A percentile compares a stretch with the other conserved stretches of the same genome.
phyloP scores from a whole-genome alignment of 2,797 vertebrate genomes.

The Onychomys arenicola region DNA sequence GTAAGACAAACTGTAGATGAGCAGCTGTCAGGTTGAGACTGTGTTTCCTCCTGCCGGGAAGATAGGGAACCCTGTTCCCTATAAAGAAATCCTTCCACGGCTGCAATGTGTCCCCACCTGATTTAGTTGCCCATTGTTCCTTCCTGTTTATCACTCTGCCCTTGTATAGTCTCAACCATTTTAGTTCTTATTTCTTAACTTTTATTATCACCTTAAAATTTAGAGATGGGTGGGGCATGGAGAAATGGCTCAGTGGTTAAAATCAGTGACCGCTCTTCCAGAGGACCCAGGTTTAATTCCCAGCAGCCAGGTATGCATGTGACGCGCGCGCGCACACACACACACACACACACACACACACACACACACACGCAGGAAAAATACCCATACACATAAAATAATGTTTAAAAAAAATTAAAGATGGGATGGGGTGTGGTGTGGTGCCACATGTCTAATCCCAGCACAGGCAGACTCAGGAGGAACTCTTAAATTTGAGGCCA shows the following conservation, averaged over 20 bases:
- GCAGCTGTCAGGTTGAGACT: not conserved
- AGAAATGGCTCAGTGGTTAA: not conserved
- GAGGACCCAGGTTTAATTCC: not conserved
- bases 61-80: not conserved
- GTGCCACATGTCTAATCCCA: not conserved
- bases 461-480: not conserved
- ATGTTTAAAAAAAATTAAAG: not conserved
- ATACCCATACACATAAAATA: not conserved
- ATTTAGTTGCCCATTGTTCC: not conserved
- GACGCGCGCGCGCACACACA: too few relatives aligned
- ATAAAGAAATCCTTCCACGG: not conserved
- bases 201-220: constrained; percentile 4
- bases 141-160: not conserved
- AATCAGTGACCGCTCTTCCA: not conserved
- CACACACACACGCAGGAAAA: not conserved
- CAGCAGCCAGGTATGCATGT: too few relatives aligned
- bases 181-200: constrained; percentile 42
- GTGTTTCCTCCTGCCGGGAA: not conserved
- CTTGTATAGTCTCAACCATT: not conserved
- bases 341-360: too few relatives aligned
- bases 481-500: not conserved
- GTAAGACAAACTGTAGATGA: not conserved
- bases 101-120: not conserved
- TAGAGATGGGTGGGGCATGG: too few relatives aligned
- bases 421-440: not conserved